Base-by-base conservation (phyloP, 2,797 vertebrate genomes). In the Borostomias antarcticus region DNA sequence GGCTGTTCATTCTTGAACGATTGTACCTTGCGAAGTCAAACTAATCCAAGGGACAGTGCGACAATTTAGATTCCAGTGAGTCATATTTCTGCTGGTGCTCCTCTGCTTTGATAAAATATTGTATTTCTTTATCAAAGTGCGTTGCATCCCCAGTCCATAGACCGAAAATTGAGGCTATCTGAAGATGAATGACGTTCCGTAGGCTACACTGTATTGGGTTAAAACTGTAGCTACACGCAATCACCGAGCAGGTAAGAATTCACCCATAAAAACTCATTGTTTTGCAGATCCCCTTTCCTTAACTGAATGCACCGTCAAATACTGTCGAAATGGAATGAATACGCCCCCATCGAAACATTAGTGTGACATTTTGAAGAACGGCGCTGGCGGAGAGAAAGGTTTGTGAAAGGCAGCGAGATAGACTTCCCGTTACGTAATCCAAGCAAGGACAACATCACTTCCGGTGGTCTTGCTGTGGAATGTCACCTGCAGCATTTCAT, bases 11-110 rank as follows among this genome's bases (percentile, higher is more conserved):
- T 61, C n/a, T 47, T 61, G 40, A 45, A 45, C 4, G 40, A 30
- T 15, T 9, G 43, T 28, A n/a, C 21, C 2, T 29, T 48, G 26
- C 15, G 28, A 4, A 37, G 59, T 2, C 6, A 43, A 11, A 48
- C 56, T 82, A 82, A 86, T 79, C 57, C 57, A 25, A 6, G 35
- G 23, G 13, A 73, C 64, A 19, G 19, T 65, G 86, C 57, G 48
- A 73, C 76, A 73, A 84, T 84, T 86, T 82, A 83, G 1, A 77
- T 57, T 2, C 21, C 15, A 32, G 2, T 51, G 33, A 3, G 26
- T 9, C 10, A 45, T 65, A 72, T 64, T 0, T n/a, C 7, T 2
- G n/a, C 2, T 17, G 10, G 4, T 8, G 47, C 10, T 33, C 11
- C 11, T 9, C 15, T 45, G 9, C 23, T 9, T 65, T 43, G 9